Base-by-base conservation (phyloP, 2,113 vertebrate species). In the Varanus salvator region DNA sequence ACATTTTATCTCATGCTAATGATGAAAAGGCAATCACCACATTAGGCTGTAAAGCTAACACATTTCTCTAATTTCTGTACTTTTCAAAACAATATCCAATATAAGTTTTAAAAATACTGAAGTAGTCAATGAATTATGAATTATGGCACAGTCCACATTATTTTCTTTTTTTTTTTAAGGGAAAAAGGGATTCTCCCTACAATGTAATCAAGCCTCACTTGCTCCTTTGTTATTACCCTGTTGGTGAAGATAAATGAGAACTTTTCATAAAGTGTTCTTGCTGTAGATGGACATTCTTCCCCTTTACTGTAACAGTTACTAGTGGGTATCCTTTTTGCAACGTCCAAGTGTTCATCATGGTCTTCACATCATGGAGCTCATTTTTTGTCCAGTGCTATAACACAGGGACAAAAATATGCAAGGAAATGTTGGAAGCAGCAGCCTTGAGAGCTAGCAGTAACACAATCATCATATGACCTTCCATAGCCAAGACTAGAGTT, bases 281-380 rank as follows among this genome's bases (percentile, higher is more conserved):
- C 91, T 96, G 97, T 87, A 99, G 93, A 71, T 96, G 94, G 9
- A 99, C 95, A 0, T 98, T 97, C 60, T 96, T 98, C 93, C 98
- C 98, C 94, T 91, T 97, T 91, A 98, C 91, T 0, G 96, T 97
- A 87, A 99, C 94, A 5, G 97, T 98, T 87, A 99, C 96, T 92
- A 99, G 92, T 0, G 98, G 98, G 89, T 98, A 99, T 31, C 98
- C 98, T 87, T 98, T 98, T 93, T 99, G 99, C 91, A 98, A 96
- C 0, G 98, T 99, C 99, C 98, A 99, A 0, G 98, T 98, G 91
- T 98, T 97, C 98, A 99, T 99, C 97, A 98, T 98, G 69, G 95
- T 93, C 86, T 87, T 97, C 66, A 99, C 97, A 29, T 98, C 98
- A 90, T 98, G 94, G 85, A 96, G 93, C 23, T 95, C 96, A 83